These are phyloP conservation scores for Acleris holmiana DNA, from an alignment of 2,888 invertebrate species.

Conservation along the genomic window DNA sequence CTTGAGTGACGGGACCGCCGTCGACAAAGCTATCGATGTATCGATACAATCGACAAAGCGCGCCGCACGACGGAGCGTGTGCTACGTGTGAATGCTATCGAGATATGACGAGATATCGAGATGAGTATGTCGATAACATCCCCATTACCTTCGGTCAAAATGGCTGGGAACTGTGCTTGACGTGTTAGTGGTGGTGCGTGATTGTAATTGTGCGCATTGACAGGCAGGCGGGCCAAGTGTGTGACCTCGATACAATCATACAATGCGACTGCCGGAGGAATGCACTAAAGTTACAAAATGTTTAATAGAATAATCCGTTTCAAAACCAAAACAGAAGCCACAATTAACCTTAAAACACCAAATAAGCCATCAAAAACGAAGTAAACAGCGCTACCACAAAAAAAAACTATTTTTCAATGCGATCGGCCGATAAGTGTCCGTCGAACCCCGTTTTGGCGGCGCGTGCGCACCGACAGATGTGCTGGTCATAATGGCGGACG, in stretches of 20 bases:
- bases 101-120: conserved; percentile 63
- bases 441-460: conserved; percentile 67
- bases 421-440: conserved; percentile 63
- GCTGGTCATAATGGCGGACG: conserved; percentile 75
- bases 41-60: conserved; percentile 77
- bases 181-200: conserved; percentile 22
- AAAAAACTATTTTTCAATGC: conserved; percentile 52
- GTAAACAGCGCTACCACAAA: conserved; percentile 54
- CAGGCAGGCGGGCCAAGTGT: conserved; percentile 14
- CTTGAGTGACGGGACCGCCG: conserved; percentile 83
- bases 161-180: conserved; percentile 58
- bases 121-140: conserved; percentile 73
- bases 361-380: conserved; percentile 34
- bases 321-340: conserved; percentile 44
- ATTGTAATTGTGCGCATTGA: conserved; percentile 35
- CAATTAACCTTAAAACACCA: conserved; percentile 40
- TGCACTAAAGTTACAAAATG: too few species aligned
- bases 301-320: neutral
- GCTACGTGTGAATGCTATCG: conserved; percentile 83
- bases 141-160: conserved; percentile 71
- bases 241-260: too few species aligned
- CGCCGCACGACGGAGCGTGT: conserved; percentile 76
- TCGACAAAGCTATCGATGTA: conserved; percentile 68
- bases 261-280: too few species aligned
- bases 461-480: conserved; percentile 74